These are phyloP conservation scores for Orchestes rusci DNA, from an alignment of 2,888 invertebrate species.

Conservation along the genomic window DNA sequence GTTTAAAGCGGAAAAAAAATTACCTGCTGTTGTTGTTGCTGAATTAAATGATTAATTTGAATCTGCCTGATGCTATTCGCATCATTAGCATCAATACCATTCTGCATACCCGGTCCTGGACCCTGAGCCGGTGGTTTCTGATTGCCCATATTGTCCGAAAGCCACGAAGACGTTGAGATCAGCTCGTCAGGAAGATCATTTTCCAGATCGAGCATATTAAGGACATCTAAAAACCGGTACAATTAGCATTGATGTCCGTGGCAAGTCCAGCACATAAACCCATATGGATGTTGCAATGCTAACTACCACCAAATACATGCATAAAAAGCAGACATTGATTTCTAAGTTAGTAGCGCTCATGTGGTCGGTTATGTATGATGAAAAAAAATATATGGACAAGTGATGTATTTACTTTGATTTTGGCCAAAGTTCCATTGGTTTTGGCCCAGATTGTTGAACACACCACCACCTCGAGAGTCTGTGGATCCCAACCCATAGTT, in stretches of 20 bases:
- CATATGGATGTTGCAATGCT: not conserved
- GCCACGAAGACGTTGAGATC: conserved; percentile 66
- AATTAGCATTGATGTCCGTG: not conserved
- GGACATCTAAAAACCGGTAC: conserved; percentile 58
- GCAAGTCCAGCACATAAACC: not conserved
- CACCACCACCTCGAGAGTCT: conserved; percentile 51
- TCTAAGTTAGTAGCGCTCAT: too few species aligned
- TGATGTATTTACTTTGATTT: conserved; percentile 43
- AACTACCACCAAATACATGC: not conserved
- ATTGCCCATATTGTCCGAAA: conserved; percentile 43
- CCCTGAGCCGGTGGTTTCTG: conserved; percentile 77
- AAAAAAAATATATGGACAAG: too few species aligned
- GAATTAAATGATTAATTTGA: conserved; percentile 61
- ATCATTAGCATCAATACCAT: conserved; percentile 63
- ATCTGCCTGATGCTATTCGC: conserved; percentile 44
- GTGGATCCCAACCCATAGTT: conserved; percentile 48
- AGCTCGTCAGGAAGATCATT: conserved; percentile 89
- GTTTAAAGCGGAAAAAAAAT: too few species aligned
- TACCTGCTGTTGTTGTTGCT: conserved; percentile 56
- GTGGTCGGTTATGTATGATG: too few species aligned
- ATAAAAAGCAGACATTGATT: not conserved
- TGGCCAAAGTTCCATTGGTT: conserved; percentile 42
- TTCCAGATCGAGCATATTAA: conserved; percentile 84
- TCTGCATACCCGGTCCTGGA: conserved; percentile 72
- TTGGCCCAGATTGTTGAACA: conserved; percentile 46